phyloP scores from a whole-genome alignment of 2,888 invertebrate genomes.

The Anagyrus pseudococci region DNA sequence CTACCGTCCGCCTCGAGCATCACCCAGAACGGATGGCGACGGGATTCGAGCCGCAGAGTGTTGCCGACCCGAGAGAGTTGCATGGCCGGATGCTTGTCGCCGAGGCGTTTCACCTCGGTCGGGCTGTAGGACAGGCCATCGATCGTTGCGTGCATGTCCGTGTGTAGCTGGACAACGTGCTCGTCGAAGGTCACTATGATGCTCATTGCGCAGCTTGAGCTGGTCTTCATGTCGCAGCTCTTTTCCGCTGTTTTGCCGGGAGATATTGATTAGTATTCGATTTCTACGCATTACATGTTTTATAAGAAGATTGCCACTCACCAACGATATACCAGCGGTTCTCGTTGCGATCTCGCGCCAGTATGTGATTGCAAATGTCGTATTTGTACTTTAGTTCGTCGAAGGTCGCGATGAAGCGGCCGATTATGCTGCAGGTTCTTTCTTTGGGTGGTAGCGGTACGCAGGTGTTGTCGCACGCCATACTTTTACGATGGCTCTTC shows the following conservation, averaged over 20 bases:
- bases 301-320: too few species aligned
- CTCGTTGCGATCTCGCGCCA: constrained; percentile 72
- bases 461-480: constrained; percentile 66
- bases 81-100: constrained; percentile 57
- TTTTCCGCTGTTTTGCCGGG: constrained; percentile 72
- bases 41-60: constrained; percentile 72
- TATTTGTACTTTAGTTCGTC: constrained; percentile 81
- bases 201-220: constrained; percentile 67
- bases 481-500: constrained; percentile 46
- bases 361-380: constrained; percentile 81
- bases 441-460: constrained; percentile 70
- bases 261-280: neutral
- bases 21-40: constrained; percentile 76
- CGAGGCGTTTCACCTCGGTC: constrained; percentile 69
- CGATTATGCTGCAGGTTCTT: constrained; percentile 75
- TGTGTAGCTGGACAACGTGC: constrained; percentile 63
- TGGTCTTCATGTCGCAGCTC: constrained; percentile 67
- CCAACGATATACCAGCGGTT: constrained; percentile 76
- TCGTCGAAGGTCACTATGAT: constrained; percentile 73
- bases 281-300: too few species aligned
- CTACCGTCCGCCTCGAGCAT: constrained; percentile 74
- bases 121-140: constrained; percentile 51
- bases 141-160: constrained; percentile 52
- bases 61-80: constrained; percentile 74
- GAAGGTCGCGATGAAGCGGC: constrained; percentile 80